Base-by-base conservation (phyloP, 1,140 invertebrate species). In the Planococcus citri region DNA sequence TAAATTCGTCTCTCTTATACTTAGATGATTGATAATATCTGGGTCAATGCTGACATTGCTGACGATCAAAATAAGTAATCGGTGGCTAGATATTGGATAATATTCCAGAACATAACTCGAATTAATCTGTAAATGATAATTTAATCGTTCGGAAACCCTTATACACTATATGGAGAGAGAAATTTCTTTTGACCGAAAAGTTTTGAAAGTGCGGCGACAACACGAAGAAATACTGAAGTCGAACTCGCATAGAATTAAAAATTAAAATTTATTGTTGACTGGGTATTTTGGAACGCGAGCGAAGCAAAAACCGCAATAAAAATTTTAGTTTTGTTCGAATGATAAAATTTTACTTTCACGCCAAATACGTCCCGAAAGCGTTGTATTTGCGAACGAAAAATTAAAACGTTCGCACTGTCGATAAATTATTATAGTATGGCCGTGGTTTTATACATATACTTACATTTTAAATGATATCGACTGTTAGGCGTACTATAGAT, bases 281-380 rank as follows among this genome's bases (percentile, higher is more conserved):
- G 2, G n/a, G 41, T 51, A 51, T 51, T 17, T 14, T 37, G 33
- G n/a, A n/a, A 33, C 3, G 29, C 29, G 12, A 3, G 41, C 41
- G 41, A 37, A 37, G 41, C 41, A 33, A 33, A 33, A 33, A n/a
- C 4, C 4, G 29, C 29, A 51, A 51, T 51, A 51, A 51, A 51
- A 51, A 9, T 51, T 51, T 51, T 51, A 51, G 12, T 51, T 51
- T 51, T 20, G 41, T 51, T 51, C 41, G 12, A 51, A 51, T 51
- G 41, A 51, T 51, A 51, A 51, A 51, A 51, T 51, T 51, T 51
- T 51, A 51, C 41, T 51, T 51, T 51, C n/a, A 51, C 41, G 41
- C 41, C 12, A 20, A 51, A 51, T 51, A 20, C 41, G 41, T 51
- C 41, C 41, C 41, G 41, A 51, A 51, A 9, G 41, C 41, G 41